Evolutionary conservation across 2,113 vertebrate genomes (phyloP).

Genomic region (Gymnarchus niloticus): DNA sequence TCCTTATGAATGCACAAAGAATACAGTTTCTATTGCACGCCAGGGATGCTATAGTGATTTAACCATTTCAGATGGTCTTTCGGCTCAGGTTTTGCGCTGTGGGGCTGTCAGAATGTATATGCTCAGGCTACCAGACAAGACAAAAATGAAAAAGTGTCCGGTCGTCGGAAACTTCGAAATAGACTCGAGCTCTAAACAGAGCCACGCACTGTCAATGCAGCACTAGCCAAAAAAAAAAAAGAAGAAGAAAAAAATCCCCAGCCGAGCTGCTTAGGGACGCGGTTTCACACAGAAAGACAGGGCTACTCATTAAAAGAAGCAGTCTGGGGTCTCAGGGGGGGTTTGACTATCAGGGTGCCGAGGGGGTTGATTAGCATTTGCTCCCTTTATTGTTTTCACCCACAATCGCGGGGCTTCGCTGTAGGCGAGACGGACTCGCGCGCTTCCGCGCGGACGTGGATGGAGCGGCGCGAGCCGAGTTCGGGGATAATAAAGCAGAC

Average conservation of each 20-base stretch:
- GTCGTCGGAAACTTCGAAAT: constrained; percentile 16
- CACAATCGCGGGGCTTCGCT: background rate
- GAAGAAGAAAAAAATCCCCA: background rate
- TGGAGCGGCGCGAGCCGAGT: background rate
- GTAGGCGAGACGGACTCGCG: background rate
- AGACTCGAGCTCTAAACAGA: background rate
- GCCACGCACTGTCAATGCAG: background rate
- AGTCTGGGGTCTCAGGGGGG: background rate
- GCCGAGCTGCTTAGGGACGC: constrained; percentile 11
- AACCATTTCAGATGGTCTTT: background rate
- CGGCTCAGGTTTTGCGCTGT: background rate
- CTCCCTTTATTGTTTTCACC: background rate
- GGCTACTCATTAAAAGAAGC: background rate
- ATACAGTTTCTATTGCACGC: background rate
- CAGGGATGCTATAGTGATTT: background rate
- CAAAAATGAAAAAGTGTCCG: background rate
- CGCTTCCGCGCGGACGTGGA: background rate
- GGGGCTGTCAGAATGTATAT: background rate
- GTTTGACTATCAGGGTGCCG: background rate
- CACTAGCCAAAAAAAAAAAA: too few species aligned
- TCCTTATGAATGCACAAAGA: constrained; percentile 8
- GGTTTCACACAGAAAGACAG: constrained; percentile 13
- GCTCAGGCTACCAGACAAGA: background rate
- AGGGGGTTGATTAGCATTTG: background rate
- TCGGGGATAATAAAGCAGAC: background rate